Conservation (phyloP, 2,797 vertebrate species). For the Sarcophilus harrisii region DNA sequence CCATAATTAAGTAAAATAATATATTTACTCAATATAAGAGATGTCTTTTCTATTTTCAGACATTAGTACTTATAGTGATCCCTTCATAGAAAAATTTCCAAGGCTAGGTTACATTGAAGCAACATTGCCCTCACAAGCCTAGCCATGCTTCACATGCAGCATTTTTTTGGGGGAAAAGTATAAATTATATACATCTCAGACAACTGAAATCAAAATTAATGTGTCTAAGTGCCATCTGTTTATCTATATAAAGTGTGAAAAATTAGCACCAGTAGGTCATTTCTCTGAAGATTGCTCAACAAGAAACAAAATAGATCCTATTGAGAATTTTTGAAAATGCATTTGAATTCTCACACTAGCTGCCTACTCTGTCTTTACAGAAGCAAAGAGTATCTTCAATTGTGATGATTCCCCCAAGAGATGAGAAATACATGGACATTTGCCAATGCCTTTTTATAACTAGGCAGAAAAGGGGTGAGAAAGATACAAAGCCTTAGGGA, state of each 20-base stretch:
- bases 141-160: neutral
- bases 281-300: neutral
- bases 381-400: neutral
- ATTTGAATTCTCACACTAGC: neutral
- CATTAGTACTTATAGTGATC: neutral
- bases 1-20: neutral
- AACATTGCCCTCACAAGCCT: neutral
- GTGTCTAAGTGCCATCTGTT: neutral
- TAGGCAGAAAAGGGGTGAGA: neutral
- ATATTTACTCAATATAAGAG: neutral
- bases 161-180: neutral
- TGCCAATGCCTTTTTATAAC: neutral
- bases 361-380: slow-evolving; percentile 9
- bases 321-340: slow-evolving; percentile 45
- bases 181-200: neutral
- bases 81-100: neutral
- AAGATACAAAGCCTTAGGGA: neutral
- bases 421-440: neutral
- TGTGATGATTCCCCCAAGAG: slow-evolving; percentile 15
- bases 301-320: slow-evolving; percentile 18
- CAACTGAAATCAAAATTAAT: neutral
- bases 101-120: neutral
- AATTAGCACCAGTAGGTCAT: slow-evolving; percentile 13
- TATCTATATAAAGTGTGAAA: slow-evolving; percentile 54
- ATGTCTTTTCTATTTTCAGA: neutral